A percentile compares a stretch with the other conserved stretches of the same genome.
Evolutionary conservation across 2,888 invertebrate species (phyloP).

Genomic region (Apodemia hepburni): DNA sequence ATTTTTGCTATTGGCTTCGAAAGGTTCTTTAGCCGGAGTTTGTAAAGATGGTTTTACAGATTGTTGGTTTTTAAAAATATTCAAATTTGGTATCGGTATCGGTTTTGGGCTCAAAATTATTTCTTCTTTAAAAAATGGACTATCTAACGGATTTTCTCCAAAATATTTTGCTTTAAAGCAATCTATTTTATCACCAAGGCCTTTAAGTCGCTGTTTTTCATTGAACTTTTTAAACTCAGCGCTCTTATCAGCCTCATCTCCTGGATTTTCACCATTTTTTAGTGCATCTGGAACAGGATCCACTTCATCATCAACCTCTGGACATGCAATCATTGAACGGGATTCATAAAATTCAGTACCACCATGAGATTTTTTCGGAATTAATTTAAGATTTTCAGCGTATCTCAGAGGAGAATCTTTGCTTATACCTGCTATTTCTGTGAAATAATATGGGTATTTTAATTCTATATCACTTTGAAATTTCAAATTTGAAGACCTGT

Average conservation of each 20-base stretch:
- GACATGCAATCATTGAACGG: slow-evolving; percentile 69
- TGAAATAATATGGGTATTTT: slow-evolving; percentile 85
- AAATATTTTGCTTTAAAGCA: slow-evolving; percentile 88
- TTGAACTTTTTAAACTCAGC: slow-evolving; percentile 47
- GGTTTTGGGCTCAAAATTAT: slow-evolving; percentile 70
- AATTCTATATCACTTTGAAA: slow-evolving; percentile 35
- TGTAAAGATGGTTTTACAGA: neutral
- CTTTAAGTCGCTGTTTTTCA: slow-evolving; percentile 75
- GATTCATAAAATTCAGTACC: slow-evolving; percentile 87
- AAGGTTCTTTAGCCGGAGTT: neutral
- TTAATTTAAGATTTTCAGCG: slow-evolving; percentile 80
- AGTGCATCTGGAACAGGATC: slow-evolving; percentile 78
- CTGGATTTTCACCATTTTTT: slow-evolving; percentile 51
- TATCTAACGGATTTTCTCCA: slow-evolving; percentile 87
- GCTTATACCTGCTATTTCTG: slow-evolving; percentile 52
- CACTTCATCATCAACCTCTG: slow-evolving; percentile 75
- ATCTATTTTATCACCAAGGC: slow-evolving; percentile 86
- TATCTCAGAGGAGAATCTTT: slow-evolving; percentile 83
- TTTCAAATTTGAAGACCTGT: neutral
- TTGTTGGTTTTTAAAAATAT: slow-evolving; percentile 34
- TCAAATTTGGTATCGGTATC: slow-evolving; percentile 43
- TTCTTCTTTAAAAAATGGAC: slow-evolving; percentile 84
- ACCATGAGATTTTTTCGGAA: slow-evolving; percentile 83
- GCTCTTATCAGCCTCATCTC: slow-evolving; percentile 33
- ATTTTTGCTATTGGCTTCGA: neutral